Percentiles rank a stretch among this genome's conserved stretches.
These are phyloP conservation scores for Brassicogethes aeneus DNA, from an alignment of 2,888 invertebrate genomes.

Conservation along the genomic window DNA sequence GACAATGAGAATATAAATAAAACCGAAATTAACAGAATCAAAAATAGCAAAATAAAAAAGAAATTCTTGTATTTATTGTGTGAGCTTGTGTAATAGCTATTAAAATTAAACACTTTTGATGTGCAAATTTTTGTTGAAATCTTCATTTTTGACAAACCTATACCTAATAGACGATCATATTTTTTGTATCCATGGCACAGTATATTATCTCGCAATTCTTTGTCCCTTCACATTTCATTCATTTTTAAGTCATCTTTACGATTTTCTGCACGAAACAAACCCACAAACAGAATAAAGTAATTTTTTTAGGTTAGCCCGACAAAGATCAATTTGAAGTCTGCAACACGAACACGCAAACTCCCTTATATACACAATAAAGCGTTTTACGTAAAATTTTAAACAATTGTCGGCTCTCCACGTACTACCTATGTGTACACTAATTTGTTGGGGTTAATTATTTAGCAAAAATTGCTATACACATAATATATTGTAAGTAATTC, in stretches of 20 bases:
- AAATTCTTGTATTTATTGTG: conserved; percentile 44
- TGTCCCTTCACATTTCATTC: conserved; percentile 12
- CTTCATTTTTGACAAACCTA: conserved; percentile 21
- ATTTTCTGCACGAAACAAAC: conserved; percentile 13
- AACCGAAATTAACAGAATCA: conserved; percentile 48
- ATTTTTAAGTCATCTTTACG: conserved; percentile 18
- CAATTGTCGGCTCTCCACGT: no score
- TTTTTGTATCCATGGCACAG: conserved; percentile 26
- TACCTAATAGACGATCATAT: conserved; percentile 2
- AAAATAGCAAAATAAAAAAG: conserved; percentile 48
- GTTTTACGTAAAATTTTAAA: no score
- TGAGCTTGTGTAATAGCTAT: conserved; percentile 19
- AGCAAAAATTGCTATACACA: no score
- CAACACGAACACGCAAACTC: background rate
- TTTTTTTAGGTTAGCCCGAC: conserved; percentile 13
- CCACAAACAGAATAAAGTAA: conserved; percentile 9
- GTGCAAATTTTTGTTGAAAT: conserved; percentile 23
- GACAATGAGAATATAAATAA: conserved; percentile 41
- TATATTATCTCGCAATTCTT: conserved; percentile 9
- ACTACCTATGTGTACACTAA: no score
- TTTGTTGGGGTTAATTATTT: no score
- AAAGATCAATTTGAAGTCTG: conserved; percentile 14
- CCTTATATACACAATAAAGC: no score
- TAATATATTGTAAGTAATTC: no score
- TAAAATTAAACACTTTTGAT: conserved; percentile 24